A percentile compares a stretch with the other conserved stretches of the same genome.
phyloP scores from a whole-genome alignment of 1,140 invertebrate species.

The Drosophila fuyamai region DNA sequence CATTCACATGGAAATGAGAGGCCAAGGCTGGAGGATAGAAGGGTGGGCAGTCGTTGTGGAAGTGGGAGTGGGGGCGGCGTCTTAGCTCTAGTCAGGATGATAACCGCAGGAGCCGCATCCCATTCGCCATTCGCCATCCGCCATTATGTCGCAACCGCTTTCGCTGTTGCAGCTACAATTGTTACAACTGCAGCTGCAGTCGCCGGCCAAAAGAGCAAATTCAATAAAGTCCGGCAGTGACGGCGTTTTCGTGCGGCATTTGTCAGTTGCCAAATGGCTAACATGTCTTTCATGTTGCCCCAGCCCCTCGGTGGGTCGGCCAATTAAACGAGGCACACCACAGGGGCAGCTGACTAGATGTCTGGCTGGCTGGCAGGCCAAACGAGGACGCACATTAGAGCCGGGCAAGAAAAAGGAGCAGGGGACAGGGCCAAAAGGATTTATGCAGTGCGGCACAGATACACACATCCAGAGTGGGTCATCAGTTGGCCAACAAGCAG shows the following conservation, averaged over 20 bases:
- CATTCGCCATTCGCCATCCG: slow-evolving; percentile 44
- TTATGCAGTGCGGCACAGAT: slow-evolving; percentile 65
- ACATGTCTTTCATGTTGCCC: slow-evolving; percentile 38
- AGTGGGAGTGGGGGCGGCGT: background rate
- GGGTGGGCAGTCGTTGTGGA: too few relatives aligned
- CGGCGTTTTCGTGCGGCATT: slow-evolving; percentile 44
- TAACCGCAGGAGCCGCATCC: slow-evolving; percentile 39
- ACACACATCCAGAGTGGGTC: slow-evolving; percentile 32
- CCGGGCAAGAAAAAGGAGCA: slow-evolving; percentile 16
- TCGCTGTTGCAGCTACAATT: slow-evolving; percentile 9
- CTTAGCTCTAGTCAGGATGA: slow-evolving; percentile 39
- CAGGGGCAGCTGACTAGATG: slow-evolving; percentile 19
- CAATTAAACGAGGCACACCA: slow-evolving; percentile 45
- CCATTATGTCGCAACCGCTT: slow-evolving; percentile 40
- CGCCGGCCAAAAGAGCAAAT: slow-evolving; percentile 39
- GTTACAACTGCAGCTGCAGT: slow-evolving; percentile 12
- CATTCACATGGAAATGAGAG: slow-evolving; percentile 58
- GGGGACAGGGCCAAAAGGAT: slow-evolving; percentile 29
- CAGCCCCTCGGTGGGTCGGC: slow-evolving; percentile 28
- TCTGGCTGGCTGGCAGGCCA: slow-evolving; percentile 52
- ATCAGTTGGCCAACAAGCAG: slow-evolving; percentile 10
- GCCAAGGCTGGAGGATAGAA: background rate
- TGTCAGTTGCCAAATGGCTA: slow-evolving; percentile 54
- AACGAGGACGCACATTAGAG: slow-evolving; percentile 77
- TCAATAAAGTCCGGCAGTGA: slow-evolving; percentile 41